A percentile compares a stretch with the other conserved stretches of the same genome.
Evolutionary conservation across 2,888 invertebrate species (phyloP).

Genomic region (Lepidonotus clava): DNA sequence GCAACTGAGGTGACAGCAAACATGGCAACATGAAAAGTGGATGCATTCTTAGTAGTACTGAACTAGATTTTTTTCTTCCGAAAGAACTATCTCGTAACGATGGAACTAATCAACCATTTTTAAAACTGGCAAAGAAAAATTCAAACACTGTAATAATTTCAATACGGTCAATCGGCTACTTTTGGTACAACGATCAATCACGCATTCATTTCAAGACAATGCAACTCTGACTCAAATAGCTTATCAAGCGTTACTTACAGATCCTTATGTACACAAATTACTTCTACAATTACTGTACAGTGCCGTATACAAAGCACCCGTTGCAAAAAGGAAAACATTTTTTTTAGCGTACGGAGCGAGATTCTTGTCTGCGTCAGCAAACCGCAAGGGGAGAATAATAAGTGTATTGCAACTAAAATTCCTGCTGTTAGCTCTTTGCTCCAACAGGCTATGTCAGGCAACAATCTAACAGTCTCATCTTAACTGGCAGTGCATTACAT

Average conservation of each 20-base stretch:
- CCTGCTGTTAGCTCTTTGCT: neutral
- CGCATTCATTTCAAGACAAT: conserved; percentile 38
- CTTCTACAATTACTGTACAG: neutral
- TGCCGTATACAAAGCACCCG: neutral
- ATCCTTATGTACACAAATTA: neutral
- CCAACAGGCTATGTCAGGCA: neutral
- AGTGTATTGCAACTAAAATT: neutral
- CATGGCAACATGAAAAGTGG: conserved; percentile 31
- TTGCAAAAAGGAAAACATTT: neutral
- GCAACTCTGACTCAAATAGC: conserved; percentile 10
- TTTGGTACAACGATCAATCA: conserved; percentile 14
- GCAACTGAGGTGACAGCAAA: conserved; percentile 45
- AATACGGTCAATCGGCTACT: conserved; percentile 7
- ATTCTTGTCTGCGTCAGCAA: conserved; percentile 18
- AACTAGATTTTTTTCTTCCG: neutral
- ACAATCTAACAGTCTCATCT: neutral
- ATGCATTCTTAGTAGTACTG: neutral
- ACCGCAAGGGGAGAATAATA: neutral
- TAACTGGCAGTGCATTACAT: conserved; percentile 38
- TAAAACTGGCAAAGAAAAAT: too few species aligned
- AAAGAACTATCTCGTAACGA: conserved; percentile 39
- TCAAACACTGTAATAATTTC: conserved; percentile 10
- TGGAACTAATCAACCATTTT: neutral
- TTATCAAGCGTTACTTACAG: conserved; percentile 45
- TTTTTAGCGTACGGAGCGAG: conserved; percentile 11